Conservation (phyloP, 1,140 invertebrate species). For the Drosophila sp. region DNA sequence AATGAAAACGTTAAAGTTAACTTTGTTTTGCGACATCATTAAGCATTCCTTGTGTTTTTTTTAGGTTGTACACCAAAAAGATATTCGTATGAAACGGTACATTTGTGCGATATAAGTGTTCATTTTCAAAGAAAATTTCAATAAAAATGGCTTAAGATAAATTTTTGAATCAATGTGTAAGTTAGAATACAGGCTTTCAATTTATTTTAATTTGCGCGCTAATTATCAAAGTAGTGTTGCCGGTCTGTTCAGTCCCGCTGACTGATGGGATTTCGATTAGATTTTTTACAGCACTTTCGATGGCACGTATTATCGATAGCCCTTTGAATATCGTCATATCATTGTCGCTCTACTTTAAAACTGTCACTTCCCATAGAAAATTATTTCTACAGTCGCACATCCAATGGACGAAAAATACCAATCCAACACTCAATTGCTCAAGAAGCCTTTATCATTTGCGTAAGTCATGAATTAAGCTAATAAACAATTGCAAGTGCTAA, state of each 20-base stretch:
- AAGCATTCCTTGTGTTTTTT: constrained; percentile 45
- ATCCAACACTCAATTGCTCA: constrained; percentile 48
- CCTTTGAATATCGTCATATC: background rate
- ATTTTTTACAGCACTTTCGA: constrained; percentile 24
- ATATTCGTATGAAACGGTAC: constrained; percentile 20
- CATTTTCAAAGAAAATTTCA: constrained; percentile 34
- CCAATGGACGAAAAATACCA: constrained; percentile 39
- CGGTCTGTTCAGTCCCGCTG: no score
- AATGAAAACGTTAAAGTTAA: constrained; percentile 9
- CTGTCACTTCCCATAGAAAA: no score
- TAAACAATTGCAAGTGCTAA: background rate
- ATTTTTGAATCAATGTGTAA: no score
- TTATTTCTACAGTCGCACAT: background rate
- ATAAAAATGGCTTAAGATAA: constrained; percentile 9
- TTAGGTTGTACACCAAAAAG: constrained; percentile 40
- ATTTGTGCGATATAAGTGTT: constrained; percentile 28
- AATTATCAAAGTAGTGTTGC: no score
- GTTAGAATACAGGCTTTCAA: no score
- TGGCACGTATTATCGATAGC: constrained; percentile 26
- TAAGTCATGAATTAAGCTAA: constrained; percentile 34
- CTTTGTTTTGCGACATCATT: constrained; percentile 30
- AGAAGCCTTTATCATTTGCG: constrained; percentile 53
- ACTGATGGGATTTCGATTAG: no score
- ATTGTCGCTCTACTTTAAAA: background rate
- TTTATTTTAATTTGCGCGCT: no score